Evolutionary conservation across 2,797 vertebrate genomes (phyloP).

Genomic region (Catamblyrhynchus diadema): DNA sequence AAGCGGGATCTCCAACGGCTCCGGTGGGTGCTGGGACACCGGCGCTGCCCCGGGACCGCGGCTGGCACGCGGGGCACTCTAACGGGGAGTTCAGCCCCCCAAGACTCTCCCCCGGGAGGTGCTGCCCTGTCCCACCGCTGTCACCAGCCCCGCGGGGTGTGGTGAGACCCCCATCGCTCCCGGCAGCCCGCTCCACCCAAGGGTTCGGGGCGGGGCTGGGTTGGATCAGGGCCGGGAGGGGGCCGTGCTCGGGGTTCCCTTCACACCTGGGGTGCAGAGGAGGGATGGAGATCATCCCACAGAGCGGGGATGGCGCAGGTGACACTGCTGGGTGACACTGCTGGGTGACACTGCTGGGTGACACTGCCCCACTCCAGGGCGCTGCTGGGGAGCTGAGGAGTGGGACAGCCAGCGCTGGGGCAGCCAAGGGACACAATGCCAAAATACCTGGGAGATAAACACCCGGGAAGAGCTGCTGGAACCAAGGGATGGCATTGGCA

Average conservation of each 20-base stretch:
- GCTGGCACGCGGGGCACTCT: not conserved
- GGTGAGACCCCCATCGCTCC: not conserved
- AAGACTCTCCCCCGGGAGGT: accelerated
- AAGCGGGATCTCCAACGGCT: not conserved
- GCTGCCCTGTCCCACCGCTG: not conserved
- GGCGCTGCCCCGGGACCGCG: not conserved
- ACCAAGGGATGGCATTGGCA: accelerated
- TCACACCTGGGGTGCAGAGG: accelerated
- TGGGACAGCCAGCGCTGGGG: not conserved
- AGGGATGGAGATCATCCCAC: not conserved
- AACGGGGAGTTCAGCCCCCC: not conserved
- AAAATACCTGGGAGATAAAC: not conserved
- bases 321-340: not conserved
- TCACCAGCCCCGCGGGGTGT: not conserved
- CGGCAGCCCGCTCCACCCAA: not conserved
- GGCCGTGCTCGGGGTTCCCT: not conserved
- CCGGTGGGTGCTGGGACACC: not conserved
- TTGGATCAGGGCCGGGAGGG: not conserved
- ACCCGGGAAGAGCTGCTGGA: not conserved
- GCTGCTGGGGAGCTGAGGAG: accelerated
- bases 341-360: not conserved
- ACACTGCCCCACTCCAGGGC: not conserved
- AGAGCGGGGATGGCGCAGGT: accelerated
- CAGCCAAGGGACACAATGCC: not conserved
- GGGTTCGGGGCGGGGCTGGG: accelerated